Evolutionary conservation across 2,113 vertebrate species (phyloP), one percentile per base, ranked within the genome.

Genomic region (Vimba vimba): DNA sequence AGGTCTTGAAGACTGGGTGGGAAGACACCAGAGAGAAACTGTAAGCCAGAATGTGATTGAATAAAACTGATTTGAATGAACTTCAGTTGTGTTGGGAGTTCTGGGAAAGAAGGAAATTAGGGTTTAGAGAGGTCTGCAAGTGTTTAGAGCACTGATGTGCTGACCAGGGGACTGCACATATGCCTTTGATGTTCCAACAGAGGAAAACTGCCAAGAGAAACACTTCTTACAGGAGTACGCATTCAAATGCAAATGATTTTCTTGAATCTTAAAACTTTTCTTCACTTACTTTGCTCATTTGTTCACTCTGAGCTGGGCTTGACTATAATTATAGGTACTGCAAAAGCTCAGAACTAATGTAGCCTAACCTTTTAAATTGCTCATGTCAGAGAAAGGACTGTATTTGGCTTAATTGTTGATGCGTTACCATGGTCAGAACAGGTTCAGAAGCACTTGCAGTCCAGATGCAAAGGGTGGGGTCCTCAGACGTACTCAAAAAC

Each of bases 401-500:
- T 78, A 85, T 79, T 68, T 77, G 25, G 6, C 19, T 39, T 68
- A 45, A 80, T 64, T 47, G 33, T 68, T 68, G 60, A 15, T 68
- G 11, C 82, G 90, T 95, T 95, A 97, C 97, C 97, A 97, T 89
- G 85, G 94, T 89, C 84, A 97, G 82, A 19, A 86, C 89, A 74
- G 91, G 91, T 43, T 95, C 93, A 30, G 91, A 80, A 68, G 68
- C 91, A 77, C 83, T 89, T 12, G 86, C 85, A 64, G 95, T 94
- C 97, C 97, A 97, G 85, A 97, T 83, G 84, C 93, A 89, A 59
- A 97, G 59, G 3, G 94, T 96, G 90, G 87, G 91, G 87, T 98
- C 97, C 86, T 94, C 94, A 87, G 96, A 95, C 0, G 94, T 85
- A 66, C 97, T 97, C 87, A 97, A 86, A 92, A 97, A 93, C 94